These are phyloP conservation scores for Saxidomus purpurata DNA, from an alignment of 1,140 invertebrate genomes.

Conservation along the genomic window DNA sequence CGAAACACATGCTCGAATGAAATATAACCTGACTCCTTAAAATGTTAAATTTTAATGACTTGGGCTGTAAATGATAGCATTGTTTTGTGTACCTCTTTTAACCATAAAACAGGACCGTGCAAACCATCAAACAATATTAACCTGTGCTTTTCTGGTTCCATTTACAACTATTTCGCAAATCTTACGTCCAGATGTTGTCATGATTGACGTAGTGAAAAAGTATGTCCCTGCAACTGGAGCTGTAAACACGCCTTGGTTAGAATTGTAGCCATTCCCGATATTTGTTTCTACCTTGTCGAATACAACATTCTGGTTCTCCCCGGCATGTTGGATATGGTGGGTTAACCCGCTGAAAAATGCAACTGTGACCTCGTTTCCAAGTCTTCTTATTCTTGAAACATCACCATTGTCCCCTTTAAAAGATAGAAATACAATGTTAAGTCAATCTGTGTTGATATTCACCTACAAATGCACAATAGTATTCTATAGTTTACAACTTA, in stretches of 20 bases:
- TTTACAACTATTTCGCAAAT: slow-evolving; percentile 1
- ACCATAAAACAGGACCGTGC: too few species aligned
- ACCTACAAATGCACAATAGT: too few species aligned
- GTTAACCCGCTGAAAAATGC: slow-evolving; percentile 13
- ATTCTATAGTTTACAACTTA: too few species aligned
- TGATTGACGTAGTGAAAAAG: background rate
- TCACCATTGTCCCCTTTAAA: too few species aligned
- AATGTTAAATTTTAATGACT: too few species aligned
- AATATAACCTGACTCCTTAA: too few species aligned
- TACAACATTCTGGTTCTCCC: background rate
- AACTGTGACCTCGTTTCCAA: background rate
- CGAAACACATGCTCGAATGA: too few species aligned
- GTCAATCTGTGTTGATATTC: too few species aligned
- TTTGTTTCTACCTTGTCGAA: background rate
- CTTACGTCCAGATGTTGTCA: background rate
- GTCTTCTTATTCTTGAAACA: background rate
- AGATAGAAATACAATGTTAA: too few species aligned
- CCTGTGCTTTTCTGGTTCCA: background rate
- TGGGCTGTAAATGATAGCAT: too few species aligned
- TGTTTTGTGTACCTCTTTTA: too few species aligned
- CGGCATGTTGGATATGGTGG: background rate
- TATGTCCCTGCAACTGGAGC: background rate
- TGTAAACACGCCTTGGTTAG: background rate
- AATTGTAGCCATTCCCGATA: background rate
- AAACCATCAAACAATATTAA: background rate